Base-by-base conservation (phyloP, 2,797 vertebrate genomes). In the Microcaecilia unicolor region DNA sequence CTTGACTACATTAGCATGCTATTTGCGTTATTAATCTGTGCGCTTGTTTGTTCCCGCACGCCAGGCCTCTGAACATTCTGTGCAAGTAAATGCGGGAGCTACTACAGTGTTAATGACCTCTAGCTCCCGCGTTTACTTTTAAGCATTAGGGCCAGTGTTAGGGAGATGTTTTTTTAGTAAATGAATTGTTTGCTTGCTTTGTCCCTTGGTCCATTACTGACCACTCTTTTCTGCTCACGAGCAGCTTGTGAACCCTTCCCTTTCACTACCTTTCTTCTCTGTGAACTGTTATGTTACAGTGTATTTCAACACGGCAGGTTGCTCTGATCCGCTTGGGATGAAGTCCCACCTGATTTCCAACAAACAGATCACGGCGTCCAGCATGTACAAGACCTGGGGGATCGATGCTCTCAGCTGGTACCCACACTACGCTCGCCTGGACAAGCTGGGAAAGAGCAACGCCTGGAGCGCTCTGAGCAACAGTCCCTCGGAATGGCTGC, bases 391-490 rank as follows among this genome's bases (percentile, higher is more conserved):
- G 66, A 97, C 91, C 0, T 98, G 90, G 91, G 92, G 91, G 56
- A 84, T 99, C 1, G 84, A 80, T 2, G 77, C 81, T n/a, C 92
- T 97, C 44, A 88, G 88, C 17, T 98, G 96, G 96, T 66, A 81
- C 22, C 91, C 96, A 9, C 78, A 87, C 62, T 93, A 78, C 0
- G 94, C 88, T 8, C 86, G 95, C 4, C 76, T 99, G 51, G 93
- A 99, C 67, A 92, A 84, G 65, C 81, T 72, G 4, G 96, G 95
- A 34, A 96, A 94, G 70, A 91, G 86, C 27, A 99, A 99, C 0
- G 96, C 96, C 41, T 99, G 96, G 96, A 85, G 92, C 0, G 88
- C 96, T 0, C 73, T 77, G 11, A 41, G 38, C 51, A 91, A 83
- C 4, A 64, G 72, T 26, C 80, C 59, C 28, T 81, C 83, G 0